Evolutionary conservation across 2,797 vertebrate genomes (phyloP), one percentile per base, ranked within the genome.

Genomic region (Mallotus villosus): DNA sequence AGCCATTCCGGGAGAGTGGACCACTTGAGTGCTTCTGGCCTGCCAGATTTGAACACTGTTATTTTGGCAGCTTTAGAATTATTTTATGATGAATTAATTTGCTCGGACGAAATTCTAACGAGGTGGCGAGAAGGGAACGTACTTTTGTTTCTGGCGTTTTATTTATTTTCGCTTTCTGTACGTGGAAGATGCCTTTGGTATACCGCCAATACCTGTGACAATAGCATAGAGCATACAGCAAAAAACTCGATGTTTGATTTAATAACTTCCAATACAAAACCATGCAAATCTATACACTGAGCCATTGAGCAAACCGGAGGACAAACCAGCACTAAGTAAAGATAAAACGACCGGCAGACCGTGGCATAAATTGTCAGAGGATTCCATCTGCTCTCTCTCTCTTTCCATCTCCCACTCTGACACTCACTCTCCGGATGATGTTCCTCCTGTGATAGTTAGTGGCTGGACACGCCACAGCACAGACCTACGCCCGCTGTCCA

Each of bases 1-100:
- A 87, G 85, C 82, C 77, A 85, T 75, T 84, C 69, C 69, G 76
- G 75, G 67, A 63, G 85, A 81, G 78, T 68, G 75, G 84, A 7
- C 24, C 17, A 16, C 75, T 84, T 87, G 87, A 89, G 83, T 79
- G 86, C 80, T 85, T 79, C 81, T 73, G 86, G 81, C 68, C 83
- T 70, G 69, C 68, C 73, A 85, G 74, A 90, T 85, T 88, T 82
- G 67, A 87, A 86, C 74, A 81, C 76, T 73, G 84, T 86, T 87
- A 91, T 91, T 90, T 87, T 85, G 84, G 85, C 84, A 81, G 88
- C 81, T 89, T 90, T 90, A 84, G 89, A 88, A 90, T 92, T 90
- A 87, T 90, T 83, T 46, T 46, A 46, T 14, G 41, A 46, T 46
- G 41, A 46, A 46, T 46, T 46, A 46, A 46, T 46, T 46, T 46